A percentile compares a stretch with the other conserved stretches of the same genome.
Evolutionary conservation across 2,797 vertebrate genomes (phyloP).

Genomic region (Ataeniobius toweri): DNA sequence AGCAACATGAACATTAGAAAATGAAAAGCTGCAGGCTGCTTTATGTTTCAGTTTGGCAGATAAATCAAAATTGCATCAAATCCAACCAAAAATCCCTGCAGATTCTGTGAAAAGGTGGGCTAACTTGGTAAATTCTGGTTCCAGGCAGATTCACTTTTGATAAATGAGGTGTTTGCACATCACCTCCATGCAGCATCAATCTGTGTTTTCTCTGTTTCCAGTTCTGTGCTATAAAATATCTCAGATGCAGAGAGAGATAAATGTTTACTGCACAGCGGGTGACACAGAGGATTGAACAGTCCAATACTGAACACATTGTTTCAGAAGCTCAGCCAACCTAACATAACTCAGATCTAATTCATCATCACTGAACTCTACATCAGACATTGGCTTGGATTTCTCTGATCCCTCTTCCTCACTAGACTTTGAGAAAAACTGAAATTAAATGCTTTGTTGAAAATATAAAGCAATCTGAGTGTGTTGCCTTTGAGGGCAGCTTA

Average conservation of each 20-base stretch:
- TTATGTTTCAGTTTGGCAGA: constrained; percentile 17
- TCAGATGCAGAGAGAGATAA: constrained; percentile 38
- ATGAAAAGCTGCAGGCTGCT: constrained; percentile 20
- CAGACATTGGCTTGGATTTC: neutral
- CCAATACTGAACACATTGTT: constrained; percentile 20
- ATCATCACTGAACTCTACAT: constrained; percentile 15
- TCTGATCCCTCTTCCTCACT: constrained; percentile 32
- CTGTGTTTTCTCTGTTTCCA: constrained; percentile 32
- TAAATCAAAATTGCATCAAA: constrained; percentile 33
- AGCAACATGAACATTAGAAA: constrained; percentile 1
- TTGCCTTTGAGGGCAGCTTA: constrained; percentile 35
- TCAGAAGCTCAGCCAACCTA: constrained; percentile 33
- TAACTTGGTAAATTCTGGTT: constrained; percentile 7
- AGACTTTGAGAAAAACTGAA: constrained; percentile 29
- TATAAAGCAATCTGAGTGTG: constrained; percentile 8
- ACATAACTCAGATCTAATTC: constrained; percentile 23
- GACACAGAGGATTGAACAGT: constrained; percentile 31
- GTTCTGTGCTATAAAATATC: constrained; percentile 24
- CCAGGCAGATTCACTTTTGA: constrained; percentile 4
- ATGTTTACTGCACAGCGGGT: constrained; percentile 49
- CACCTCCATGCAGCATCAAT: constrained; percentile 24
- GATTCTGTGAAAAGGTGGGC: constrained; percentile 3
- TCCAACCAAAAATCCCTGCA: constrained; percentile 8
- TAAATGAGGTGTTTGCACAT: constrained; percentile 18
- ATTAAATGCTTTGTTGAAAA: constrained; percentile 6